Evolutionary conservation across 1,140 invertebrate genomes (phyloP).

Genomic region (Drosophila pseudoananassae): DNA sequence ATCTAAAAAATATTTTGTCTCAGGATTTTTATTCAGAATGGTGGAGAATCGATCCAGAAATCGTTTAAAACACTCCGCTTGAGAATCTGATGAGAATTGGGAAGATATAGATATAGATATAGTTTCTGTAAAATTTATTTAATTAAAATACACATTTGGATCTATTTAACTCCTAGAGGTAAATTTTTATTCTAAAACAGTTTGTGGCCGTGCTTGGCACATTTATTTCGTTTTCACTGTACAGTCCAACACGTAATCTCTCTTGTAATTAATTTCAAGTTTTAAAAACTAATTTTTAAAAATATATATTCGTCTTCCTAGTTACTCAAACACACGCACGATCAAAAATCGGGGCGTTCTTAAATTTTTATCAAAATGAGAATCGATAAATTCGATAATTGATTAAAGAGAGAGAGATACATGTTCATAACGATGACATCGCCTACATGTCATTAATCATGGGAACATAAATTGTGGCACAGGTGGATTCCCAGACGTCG

Average conservation of each 20-base stretch:
- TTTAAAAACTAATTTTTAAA: conserved; percentile 12
- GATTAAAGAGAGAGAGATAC: neutral
- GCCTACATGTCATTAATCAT: conserved; percentile 78
- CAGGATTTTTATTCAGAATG: too few relatives aligned
- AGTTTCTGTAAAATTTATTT: neutral
- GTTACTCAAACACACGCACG: neutral
- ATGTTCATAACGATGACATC: too few relatives aligned
- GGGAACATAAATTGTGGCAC: conserved; percentile 88
- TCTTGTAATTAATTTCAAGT: too few relatives aligned
- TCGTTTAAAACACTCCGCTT: too few relatives aligned
- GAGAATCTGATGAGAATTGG: too few relatives aligned
- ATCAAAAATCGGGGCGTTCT: neutral
- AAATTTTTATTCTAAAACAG: neutral
- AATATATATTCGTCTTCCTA: conserved; percentile 13
- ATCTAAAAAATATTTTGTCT: too few relatives aligned
- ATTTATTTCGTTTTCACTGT: conserved; percentile 24
- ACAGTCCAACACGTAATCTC: conserved; percentile 32
- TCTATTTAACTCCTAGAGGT: neutral
- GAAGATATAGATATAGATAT: too few relatives aligned
- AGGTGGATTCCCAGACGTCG: conserved; percentile 89
- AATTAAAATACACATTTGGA: neutral
- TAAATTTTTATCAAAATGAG: conserved; percentile 5
- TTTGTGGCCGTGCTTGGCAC: conserved; percentile 39
- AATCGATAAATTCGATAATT: conserved; percentile 39
- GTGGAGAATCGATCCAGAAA: too few relatives aligned